These are phyloP conservation scores for Hassar affinis DNA, from an alignment of 2,113 vertebrate species.

Conservation along the genomic window DNA sequence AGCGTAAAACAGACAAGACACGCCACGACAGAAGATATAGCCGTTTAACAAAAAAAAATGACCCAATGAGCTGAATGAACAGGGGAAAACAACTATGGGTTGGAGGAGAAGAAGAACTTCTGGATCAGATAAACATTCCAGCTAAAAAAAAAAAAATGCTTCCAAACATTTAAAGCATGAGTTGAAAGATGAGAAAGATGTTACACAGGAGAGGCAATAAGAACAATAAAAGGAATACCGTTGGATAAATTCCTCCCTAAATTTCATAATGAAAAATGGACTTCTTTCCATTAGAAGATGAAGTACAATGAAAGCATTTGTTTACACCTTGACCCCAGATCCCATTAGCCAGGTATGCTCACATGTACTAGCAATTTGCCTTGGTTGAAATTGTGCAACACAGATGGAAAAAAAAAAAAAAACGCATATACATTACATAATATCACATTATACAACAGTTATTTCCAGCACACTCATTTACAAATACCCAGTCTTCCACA, in stretches of 20 bases:
- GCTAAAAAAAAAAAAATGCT: background rate
- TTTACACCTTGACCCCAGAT: background rate
- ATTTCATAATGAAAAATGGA: background rate
- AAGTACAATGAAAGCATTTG: background rate
- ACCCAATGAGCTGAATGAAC: background rate
- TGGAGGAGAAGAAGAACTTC: background rate
- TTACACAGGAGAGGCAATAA: background rate
- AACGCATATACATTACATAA: background rate
- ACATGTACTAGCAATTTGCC: background rate
- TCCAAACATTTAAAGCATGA: background rate
- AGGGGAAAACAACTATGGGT: background rate
- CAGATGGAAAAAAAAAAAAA: background rate
- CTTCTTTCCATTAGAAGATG: background rate
- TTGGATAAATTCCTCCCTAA: background rate
- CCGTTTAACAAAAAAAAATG: too few species aligned
- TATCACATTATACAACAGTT: too few species aligned
- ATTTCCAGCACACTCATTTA: background rate
- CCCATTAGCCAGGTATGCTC: background rate
- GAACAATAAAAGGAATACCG: background rate
- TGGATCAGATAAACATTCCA: background rate
- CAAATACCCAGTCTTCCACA: background rate
- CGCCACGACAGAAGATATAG: background rate
- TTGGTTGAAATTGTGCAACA: background rate
- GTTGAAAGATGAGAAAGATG: background rate
- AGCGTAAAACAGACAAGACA: conserved; percentile 24